Evolutionary conservation across 2,888 invertebrate genomes (phyloP), one percentile per base, ranked within the genome.

Genomic region (Andrena minutula): DNA sequence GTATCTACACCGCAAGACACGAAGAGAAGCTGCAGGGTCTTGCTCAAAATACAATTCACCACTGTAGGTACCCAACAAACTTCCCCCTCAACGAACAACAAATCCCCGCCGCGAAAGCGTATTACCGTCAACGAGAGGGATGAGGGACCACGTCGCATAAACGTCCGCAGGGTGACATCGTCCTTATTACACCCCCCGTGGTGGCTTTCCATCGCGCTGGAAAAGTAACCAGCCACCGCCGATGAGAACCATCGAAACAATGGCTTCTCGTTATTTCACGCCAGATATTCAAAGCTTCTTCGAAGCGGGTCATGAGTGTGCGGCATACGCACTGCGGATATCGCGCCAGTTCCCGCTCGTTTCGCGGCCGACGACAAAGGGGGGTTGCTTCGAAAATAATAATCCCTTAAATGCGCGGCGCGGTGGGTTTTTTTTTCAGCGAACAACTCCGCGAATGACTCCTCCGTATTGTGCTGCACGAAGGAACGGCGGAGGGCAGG

Each of bases 291-390:
- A 79, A 75, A 84, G 79, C 66, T 74, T 72, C 72, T 82, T 70
- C 83, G 72, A 86, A 82, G 58, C 76, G 76, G 84, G 73, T 86
- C 82, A 82, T 82, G 82, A 82, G 73, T 63, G 66, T 69, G 76
- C 75, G 65, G 74, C 66, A 79, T 81, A 83, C 83, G 83, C 84
- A 85, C 80, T 85, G 75, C 84, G 77, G 86, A 82, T 84, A 79
- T 75, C 75, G 73, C 70, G 60, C 56, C 41, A n/a, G 60, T 63
- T 64, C 41, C 53, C 41, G 12, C 64, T 32, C 63, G 20, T 47
- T 65, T 41, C 3, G 51, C 26, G n/a, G 3, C 7, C 26, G 23
- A 61, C 70, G 66, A 71, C 82, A 68, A 56, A 68, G 56, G 49
- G 2, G 49, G 41, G 5, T 41, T 35, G 61, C 61, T 66, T 51